Evolutionary conservation across 2,888 invertebrate species (phyloP).

Genomic region (Anoncus sp.): DNA sequence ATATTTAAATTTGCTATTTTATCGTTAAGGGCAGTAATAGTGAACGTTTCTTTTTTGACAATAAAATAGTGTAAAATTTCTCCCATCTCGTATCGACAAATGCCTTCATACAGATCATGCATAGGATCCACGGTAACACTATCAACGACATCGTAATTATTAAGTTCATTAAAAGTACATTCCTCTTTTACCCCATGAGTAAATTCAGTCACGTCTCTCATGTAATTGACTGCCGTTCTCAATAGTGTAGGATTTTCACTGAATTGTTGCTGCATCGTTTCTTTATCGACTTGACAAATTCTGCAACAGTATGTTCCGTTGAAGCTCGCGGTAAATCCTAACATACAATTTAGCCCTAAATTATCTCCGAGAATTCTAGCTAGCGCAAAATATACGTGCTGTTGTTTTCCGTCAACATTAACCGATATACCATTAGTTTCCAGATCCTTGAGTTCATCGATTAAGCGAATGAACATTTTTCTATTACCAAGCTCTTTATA

Average conservation of each 20-base stretch:
- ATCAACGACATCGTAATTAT: conserved; percentile 67
- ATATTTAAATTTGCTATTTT: conserved; percentile 45
- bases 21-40: conserved; percentile 47
- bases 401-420: conserved; percentile 34
- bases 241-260: conserved; percentile 59
- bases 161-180: conserved; percentile 67
- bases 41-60: conserved; percentile 55
- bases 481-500: conserved; percentile 69
- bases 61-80: conserved; percentile 60
- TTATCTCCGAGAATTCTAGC: conserved; percentile 67
- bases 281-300: conserved; percentile 66
- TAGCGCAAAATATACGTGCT: conserved; percentile 65
- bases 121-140: conserved; percentile 69
- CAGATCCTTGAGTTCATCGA: conserved; percentile 67
- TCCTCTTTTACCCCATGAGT: conserved; percentile 68
- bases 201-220: conserved; percentile 49
- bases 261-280: conserved; percentile 54
- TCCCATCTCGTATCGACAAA: conserved; percentile 58
- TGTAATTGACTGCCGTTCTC: conserved; percentile 64
- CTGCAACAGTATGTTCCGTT: conserved; percentile 69
- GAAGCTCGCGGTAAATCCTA: conserved; percentile 67
- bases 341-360: conserved; percentile 66
- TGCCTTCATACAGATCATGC: conserved; percentile 67
- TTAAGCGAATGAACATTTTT: conserved; percentile 66
- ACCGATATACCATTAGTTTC: conserved; percentile 67